These are phyloP conservation scores for Seriola rivoliana DNA, from an alignment of 2,113 vertebrate genomes.

Conservation along the genomic window DNA sequence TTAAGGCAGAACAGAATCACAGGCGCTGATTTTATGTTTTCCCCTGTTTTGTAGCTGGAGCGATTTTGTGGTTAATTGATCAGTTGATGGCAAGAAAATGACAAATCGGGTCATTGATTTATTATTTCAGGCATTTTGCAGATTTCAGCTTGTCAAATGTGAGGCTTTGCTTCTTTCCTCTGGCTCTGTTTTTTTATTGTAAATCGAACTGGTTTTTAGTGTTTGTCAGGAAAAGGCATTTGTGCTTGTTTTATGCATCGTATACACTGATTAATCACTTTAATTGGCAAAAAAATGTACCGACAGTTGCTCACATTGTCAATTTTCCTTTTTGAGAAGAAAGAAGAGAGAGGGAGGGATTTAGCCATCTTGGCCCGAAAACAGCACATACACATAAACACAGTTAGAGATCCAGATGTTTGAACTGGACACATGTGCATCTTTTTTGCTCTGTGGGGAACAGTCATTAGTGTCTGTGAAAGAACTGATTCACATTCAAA, in stretches of 20 bases:
- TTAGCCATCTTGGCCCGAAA: neutral
- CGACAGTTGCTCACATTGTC: too few species aligned
- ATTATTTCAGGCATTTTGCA: neutral
- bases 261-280: neutral
- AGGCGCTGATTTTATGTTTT: neutral
- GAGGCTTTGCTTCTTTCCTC: neutral
- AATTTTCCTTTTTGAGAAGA: too few species aligned
- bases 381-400: neutral
- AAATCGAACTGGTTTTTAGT: neutral
- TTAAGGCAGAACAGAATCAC: conserved; percentile 15
- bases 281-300: neutral
- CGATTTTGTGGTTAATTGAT: conserved; percentile 19
- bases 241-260: neutral
- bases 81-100: neutral
- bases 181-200: neutral
- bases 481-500: neutral
- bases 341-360: too few species aligned
- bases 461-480: neutral
- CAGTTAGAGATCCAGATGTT: neutral
- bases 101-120: neutral
- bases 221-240: neutral
- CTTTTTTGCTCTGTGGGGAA: too few species aligned
- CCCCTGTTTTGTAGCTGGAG: neutral
- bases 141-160: neutral
- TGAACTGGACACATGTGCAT: neutral